Conservation (phyloP, 2,888 invertebrate species). For the Scaptomyza reducta region DNA sequence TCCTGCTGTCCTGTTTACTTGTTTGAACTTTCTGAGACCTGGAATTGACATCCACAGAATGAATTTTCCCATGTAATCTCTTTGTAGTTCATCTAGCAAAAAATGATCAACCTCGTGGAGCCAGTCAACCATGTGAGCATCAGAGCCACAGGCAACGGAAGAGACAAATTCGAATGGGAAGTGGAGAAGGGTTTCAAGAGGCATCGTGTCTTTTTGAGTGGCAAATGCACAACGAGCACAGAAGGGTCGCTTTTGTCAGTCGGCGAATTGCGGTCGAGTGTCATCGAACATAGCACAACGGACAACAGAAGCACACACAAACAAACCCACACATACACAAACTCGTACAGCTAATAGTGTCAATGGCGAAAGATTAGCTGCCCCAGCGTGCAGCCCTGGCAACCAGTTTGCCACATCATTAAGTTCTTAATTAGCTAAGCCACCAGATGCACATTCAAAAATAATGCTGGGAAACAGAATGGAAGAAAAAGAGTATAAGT, state of each 20-base stretch:
- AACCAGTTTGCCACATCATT: conserved; percentile 65
- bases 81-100: conserved; percentile 34
- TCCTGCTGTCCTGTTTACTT: conserved; percentile 7
- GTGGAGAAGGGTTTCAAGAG: neutral
- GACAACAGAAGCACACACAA: conserved; percentile 14
- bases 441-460: neutral
- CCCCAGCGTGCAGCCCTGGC: conserved; percentile 27
- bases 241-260: conserved; percentile 28
- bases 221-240: conserved; percentile 21
- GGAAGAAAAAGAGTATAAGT: neutral
- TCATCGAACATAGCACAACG: conserved; percentile 56
- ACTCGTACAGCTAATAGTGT: conserved; percentile 22
- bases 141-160: neutral
- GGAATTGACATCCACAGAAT: conserved; percentile 31
- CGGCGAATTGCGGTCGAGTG: conserved; percentile 68
- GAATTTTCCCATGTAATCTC: conserved; percentile 15
- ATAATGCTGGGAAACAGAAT: neutral
- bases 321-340: neutral
- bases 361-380: conserved; percentile 36
- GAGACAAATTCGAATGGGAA: too few species aligned
- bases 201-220: conserved; percentile 49
- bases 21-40: conserved; percentile 4
- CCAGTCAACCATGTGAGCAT: conserved; percentile 51
- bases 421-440: conserved; percentile 55
- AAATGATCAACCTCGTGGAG: conserved; percentile 56